These are phyloP conservation scores for Carcharodon carcharias DNA, from an alignment of 2,797 vertebrate species.

Conservation along the genomic window DNA sequence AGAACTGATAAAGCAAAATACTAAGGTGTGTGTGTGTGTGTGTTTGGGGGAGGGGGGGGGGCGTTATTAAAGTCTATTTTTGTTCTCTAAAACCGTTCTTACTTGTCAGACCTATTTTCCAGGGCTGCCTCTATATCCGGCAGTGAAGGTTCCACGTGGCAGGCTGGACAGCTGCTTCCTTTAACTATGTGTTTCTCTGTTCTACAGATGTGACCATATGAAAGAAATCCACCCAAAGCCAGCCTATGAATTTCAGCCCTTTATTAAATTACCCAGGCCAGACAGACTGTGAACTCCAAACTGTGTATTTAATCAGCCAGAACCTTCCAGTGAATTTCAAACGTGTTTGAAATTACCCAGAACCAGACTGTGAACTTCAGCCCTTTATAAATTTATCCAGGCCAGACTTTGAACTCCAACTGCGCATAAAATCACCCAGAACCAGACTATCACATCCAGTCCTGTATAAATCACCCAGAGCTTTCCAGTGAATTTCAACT, in stretches of 20 bases:
- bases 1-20: neutral
- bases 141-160: slow-evolving; percentile 21
- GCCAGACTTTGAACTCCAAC: neutral
- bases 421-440: neutral
- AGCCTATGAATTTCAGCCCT: neutral
- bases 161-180: slow-evolving; percentile 23
- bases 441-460: neutral
- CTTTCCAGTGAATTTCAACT: neutral
- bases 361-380: neutral
- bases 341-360: neutral
- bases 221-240: neutral
- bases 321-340: neutral
- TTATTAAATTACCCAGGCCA: neutral
- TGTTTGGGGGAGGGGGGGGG: too few species aligned
- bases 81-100: neutral
- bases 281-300: neutral
- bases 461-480: neutral
- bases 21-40: neutral
- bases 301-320: neutral
- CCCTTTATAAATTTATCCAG: neutral
- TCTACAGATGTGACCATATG: neutral
- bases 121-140: neutral
- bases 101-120: slow-evolving; percentile 15
- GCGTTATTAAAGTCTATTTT: neutral
- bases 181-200: slow-evolving; percentile 15